Base-by-base conservation (phyloP, 2,113 vertebrate species). In the Labeo rohita region DNA sequence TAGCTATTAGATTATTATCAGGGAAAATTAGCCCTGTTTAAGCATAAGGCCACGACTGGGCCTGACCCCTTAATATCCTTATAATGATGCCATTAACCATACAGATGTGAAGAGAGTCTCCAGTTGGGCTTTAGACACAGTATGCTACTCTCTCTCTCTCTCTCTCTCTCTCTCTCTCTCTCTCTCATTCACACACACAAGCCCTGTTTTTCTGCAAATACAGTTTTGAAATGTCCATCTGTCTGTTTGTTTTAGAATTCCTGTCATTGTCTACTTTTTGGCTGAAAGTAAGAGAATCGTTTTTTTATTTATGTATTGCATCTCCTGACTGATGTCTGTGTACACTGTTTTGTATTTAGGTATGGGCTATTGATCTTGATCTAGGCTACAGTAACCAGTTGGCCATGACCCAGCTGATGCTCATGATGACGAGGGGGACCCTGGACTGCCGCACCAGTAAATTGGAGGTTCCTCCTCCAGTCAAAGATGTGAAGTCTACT, bases 61-160 rank as follows among this genome's bases (percentile, higher is more conserved):
- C 93, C 92, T 98, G 98, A 99, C 98, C 98, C 93, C 95, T 97
- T 99, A 99, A 99, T 99, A 97, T 97, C 93, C 96, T 98, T 98
- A 95, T 99, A 99, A 99, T 98, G 97, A 98, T 68, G 95, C 95
- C 96, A 98, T 99, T 99, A 98, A 98, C 95, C 95, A 98, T 95
- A 94, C 94, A 94, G 90, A 96, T 95, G 95, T 95, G 94, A 94
- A 96, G 96, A 94, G 93, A 92, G 91, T 94, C 94, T 86, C 91
- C 93, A 91, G 82, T 90, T 87, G 92, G 89, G 92, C 89, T 73
- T 87, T 85, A 89, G 89, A 89, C 72, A 80, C 86, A 85, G 78
- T 86, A 86, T 87, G 68, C 49, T 39, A 73, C 43, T 70, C 85
- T 82, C 87, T 89, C 70, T 66, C 77, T 66, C n/a, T 81, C 21